phyloP scores from a whole-genome alignment of 1,140 invertebrate genomes.

The Drosophila jambulina region DNA sequence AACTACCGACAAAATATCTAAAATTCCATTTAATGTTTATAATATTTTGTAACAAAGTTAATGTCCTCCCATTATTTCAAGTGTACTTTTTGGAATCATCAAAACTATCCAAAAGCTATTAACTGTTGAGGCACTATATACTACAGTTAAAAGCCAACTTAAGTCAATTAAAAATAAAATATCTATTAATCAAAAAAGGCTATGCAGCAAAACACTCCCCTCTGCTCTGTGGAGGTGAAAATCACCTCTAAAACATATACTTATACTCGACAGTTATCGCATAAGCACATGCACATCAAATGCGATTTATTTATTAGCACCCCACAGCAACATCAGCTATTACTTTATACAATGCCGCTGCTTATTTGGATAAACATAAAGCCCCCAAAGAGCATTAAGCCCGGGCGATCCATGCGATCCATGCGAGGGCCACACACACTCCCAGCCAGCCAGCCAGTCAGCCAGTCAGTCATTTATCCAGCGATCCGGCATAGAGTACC shows the following conservation, averaged over 20 bases:
- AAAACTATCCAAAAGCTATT: not conserved
- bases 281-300: conserved; percentile 50
- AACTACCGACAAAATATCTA: not conserved
- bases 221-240: not conserved
- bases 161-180: conserved; percentile 27
- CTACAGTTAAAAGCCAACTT: not conserved
- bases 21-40: not conserved
- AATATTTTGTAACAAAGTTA: not conserved
- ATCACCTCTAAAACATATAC: not conserved
- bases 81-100: not conserved
- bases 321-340: conserved; percentile 62
- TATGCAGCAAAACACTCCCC: not conserved
- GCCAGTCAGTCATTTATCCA: conserved; percentile 56
- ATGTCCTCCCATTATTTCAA: not conserved
- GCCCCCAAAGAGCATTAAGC: conserved; percentile 55
- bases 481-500: conserved; percentile 34
- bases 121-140: not conserved
- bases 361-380: conserved; percentile 80
- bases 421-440: conserved; percentile 53
- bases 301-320: conserved; percentile 82
- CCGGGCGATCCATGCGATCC: conserved; percentile 45
- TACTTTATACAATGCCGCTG: conserved; percentile 70
- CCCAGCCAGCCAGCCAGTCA: conserved; percentile 18
- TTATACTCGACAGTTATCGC: conserved; percentile 33
- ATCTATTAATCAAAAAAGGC: conserved; percentile 25